These are phyloP conservation scores for Trachythela sp. DNA, from an alignment of 64 coral and sea anemone species.

Conservation along the genomic window DNA sequence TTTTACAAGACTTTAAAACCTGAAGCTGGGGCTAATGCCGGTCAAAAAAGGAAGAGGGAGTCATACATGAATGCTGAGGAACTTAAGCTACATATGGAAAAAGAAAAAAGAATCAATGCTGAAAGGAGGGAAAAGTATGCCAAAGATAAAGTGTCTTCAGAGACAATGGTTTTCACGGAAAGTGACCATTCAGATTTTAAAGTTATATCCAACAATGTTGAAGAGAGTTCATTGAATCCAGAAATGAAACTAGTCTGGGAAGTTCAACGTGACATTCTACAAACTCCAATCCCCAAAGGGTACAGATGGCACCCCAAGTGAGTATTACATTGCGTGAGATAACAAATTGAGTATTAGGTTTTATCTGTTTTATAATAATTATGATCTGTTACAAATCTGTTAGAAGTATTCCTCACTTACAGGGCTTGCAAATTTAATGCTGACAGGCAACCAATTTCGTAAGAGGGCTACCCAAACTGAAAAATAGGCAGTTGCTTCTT, in stretches of 20 bases:
- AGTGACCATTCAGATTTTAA: conserved; percentile 3
- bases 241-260: conserved; percentile 51
- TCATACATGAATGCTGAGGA: conserved; percentile 17
- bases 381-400: not conserved
- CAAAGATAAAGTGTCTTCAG: not conserved
- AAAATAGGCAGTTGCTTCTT: no score
- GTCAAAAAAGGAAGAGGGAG: not conserved
- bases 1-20: not conserved
- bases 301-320: conserved; percentile 60
- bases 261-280: conserved; percentile 15
- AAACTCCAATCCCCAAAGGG: not conserved
- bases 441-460: no score
- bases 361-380: not conserved
- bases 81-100: conserved; percentile 19
- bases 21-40: not conserved
- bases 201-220: not conserved
- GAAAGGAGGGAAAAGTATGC: no score
- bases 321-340: no score
- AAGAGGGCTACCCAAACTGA: no score
- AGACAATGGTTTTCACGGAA: not conserved
- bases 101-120: not conserved
- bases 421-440: no score
- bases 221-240: not conserved
- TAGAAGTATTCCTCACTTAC: no score
- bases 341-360: no score